phyloP scores from a whole-genome alignment of 2,888 invertebrate genomes.

The Brenthis daphne region DNA sequence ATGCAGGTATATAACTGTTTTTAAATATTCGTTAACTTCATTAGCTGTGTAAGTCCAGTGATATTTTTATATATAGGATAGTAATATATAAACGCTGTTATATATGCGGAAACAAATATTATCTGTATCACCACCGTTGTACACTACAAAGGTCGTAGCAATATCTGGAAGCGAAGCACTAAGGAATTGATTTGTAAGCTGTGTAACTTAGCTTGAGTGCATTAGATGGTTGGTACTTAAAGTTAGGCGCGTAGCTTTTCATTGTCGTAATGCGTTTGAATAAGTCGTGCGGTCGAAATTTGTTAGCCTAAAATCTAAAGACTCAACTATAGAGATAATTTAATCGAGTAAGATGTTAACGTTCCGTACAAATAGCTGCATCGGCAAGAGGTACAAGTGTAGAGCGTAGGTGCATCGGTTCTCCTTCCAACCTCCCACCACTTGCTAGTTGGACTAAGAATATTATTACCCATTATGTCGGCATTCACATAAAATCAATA shows the following conservation, averaged over 20 bases:
- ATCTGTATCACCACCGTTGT: conserved; percentile 41
- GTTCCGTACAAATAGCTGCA: conserved; percentile 31
- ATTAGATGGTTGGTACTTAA: conserved; percentile 67
- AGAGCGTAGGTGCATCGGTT: conserved; percentile 59
- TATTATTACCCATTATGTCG: conserved; percentile 47
- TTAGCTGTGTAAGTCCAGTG: conserved; percentile 34
- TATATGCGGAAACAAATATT: conserved; percentile 10
- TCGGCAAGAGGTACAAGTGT: conserved; percentile 48
- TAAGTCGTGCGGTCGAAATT: conserved; percentile 34
- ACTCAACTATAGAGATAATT: conserved; percentile 19
- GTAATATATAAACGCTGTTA: conserved; percentile 17
- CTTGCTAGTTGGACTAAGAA: conserved; percentile 72
- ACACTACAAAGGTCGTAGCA: conserved; percentile 39
- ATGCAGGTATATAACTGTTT: conserved; percentile 12
- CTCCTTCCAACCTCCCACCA: conserved; percentile 66
- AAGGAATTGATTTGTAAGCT: conserved; percentile 76
- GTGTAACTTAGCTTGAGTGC: conserved; percentile 69
- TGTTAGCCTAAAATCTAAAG: conserved; percentile 22
- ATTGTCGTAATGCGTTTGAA: conserved; percentile 44
- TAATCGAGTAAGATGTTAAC: conserved; percentile 22
- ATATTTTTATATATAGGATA: conserved; percentile 30
- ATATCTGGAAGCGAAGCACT: conserved; percentile 67
- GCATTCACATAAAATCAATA: conserved; percentile 59
- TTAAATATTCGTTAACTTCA: conserved; percentile 27
- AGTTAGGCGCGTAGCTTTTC: conserved; percentile 60